Conservation (phyloP, 2,797 vertebrate species). For the Urocyon cinereoargenteus region DNA sequence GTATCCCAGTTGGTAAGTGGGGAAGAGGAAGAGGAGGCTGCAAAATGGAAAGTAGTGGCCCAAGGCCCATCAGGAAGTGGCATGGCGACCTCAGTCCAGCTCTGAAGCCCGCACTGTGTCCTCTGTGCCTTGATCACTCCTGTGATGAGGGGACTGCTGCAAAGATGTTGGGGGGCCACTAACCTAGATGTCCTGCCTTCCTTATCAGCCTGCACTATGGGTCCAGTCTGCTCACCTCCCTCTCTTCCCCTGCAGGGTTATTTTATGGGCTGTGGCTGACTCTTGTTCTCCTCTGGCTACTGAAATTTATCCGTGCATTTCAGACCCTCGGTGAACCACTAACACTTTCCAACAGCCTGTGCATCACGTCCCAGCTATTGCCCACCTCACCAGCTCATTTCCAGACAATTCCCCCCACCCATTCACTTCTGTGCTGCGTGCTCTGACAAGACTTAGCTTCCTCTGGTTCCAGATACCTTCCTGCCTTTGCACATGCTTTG, state of each 20-base stretch:
- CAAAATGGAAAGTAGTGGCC: background rate
- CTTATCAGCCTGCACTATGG: background rate
- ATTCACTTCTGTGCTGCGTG: accelerated
- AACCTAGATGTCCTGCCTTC: accelerated
- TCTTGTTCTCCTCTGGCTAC: background rate
- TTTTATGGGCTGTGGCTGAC: background rate
- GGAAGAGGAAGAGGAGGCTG: conserved; percentile 1
- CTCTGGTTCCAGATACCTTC: background rate
- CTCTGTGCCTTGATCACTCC: background rate
- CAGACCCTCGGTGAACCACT: background rate
- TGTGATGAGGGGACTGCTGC: background rate
- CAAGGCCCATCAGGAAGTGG: background rate
- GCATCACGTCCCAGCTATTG: background rate
- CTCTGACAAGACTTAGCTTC: background rate
- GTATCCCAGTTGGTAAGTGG: background rate
- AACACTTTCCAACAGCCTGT: background rate
- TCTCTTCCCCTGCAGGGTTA: background rate
- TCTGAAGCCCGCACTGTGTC: background rate
- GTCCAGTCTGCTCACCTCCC: background rate
- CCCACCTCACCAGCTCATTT: background rate
- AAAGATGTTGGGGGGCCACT: background rate
- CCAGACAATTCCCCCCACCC: accelerated
- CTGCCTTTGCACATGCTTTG: background rate
- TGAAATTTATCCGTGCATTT: background rate
- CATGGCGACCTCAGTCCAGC: background rate